Base-by-base conservation (phyloP, 2,113 vertebrate genomes). In the Hirundichthys speculiger region DNA sequence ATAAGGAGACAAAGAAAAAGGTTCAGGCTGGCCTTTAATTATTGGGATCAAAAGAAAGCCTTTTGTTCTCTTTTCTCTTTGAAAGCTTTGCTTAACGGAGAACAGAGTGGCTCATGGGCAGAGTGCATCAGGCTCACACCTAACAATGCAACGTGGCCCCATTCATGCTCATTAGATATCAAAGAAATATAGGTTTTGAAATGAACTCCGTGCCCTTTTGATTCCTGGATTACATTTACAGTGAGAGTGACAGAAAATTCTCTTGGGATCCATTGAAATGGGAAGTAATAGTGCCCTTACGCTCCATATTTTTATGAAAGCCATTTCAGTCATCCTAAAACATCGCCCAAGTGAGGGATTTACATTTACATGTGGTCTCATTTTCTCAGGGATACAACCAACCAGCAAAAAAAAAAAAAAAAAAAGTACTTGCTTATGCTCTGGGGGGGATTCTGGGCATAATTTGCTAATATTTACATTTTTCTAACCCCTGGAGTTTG, bases 31-130 rank as follows among this genome's bases (percentile, higher is more conserved):
- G 24, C 63, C 12, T 79, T 49, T 81, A 59, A 84, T 86, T 82
- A 69, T 25, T 34, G 41, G 65, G 61, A 84, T 88, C 62, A 89
- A 79, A 85, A 76, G 50, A 77, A 58, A 79, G 45, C 43, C 46
- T 63, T 63, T 68, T 80, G 38, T 64, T 82, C 46, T 58, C 34
- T 64, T 74, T 14, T 74, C 15, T 59, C 20, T 70, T 66, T 64
- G 75, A 77, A 60, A 74, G 49, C 58, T 34, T 60, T 42, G 39
- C 51, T 82, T 56, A 63, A 79, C 41, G 63, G 65, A 68, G 69
- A 60, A 70, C 47, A 65, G 19, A 38, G 42, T 38, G 41, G 79
- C 70, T 46, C 47, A 76, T 47, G 20, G 73, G 47, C 52, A 30
- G 22, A 42, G 11, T 38, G 22, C 14, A 48, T 69, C 16, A 19